A percentile compares a stretch with the other conserved stretches of the same genome.
These are phyloP conservation scores for Enteromius mattozi DNA, from an alignment of 2,797 vertebrate species.

Conservation along the genomic window DNA sequence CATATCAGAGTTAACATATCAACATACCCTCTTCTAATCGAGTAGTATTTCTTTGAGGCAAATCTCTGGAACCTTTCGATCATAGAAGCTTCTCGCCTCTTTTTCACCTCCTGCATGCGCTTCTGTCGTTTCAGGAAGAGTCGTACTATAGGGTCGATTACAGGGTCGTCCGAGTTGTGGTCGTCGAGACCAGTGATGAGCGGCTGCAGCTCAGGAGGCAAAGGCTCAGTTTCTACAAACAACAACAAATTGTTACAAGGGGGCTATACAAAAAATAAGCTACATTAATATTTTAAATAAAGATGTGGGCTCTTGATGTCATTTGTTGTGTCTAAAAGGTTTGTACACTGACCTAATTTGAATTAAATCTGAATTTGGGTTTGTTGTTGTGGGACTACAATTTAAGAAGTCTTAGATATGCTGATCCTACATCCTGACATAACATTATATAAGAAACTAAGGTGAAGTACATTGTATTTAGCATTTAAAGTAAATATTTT, in stretches of 20 bases:
- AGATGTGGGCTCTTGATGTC: neutral
- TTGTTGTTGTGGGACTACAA: neutral
- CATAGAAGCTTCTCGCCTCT: slow-evolving; percentile 76
- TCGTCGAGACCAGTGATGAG: slow-evolving; percentile 76
- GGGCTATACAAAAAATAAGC: neutral
- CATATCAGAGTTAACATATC: neutral
- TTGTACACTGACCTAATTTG: neutral
- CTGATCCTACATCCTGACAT: too few relatives aligned
- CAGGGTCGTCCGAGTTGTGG: slow-evolving; percentile 68
- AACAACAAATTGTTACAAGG: neutral
- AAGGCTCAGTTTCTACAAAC: slow-evolving; percentile 82
- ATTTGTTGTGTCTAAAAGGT: neutral
- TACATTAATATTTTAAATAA: neutral
- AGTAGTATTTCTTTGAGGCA: slow-evolving; percentile 83
- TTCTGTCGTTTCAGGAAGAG: slow-evolving; percentile 86
- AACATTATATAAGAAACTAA: too few relatives aligned
- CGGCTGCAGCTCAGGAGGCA: slow-evolving; percentile 90
- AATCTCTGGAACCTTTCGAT: slow-evolving; percentile 82
- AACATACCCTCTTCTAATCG: slow-evolving; percentile 88
- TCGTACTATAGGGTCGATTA: slow-evolving; percentile 83
- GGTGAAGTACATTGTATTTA: too few relatives aligned
- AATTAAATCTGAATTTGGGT: neutral
- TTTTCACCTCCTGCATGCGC: slow-evolving; percentile 83
- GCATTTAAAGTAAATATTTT: too few relatives aligned
- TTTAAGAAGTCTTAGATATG: too few relatives aligned